Percentiles rank a stretch among this genome's conserved stretches.
Evolutionary conservation across 2,113 vertebrate genomes (phyloP).

Genomic region (Pitta sordida): DNA sequence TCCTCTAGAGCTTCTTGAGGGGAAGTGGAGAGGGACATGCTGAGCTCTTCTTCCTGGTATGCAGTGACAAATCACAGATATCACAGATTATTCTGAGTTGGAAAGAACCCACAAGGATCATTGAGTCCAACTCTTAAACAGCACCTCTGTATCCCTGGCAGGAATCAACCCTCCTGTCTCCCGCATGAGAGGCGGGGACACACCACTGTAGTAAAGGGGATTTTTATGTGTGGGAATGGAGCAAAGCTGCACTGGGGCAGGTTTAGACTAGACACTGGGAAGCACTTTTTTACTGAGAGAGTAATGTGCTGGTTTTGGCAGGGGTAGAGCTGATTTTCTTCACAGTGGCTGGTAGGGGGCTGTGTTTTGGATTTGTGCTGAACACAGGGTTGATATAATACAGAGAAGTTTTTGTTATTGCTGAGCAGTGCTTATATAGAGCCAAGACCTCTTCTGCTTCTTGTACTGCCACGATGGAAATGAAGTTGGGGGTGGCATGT

Average conservation of each 20-base stretch:
- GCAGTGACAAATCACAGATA: too few relatives aligned
- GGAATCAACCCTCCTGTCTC: too few relatives aligned
- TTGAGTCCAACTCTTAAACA: too few relatives aligned
- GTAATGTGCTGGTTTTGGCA: not conserved
- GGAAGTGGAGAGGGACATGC: not conserved
- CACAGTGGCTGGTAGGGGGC: not conserved
- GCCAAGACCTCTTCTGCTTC: not conserved
- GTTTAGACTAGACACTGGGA: not conserved
- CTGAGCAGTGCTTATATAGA: not conserved
- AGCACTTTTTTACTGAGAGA: not conserved
- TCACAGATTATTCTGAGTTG: too few relatives aligned
- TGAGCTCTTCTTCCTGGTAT: not conserved
- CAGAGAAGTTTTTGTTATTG: not conserved
- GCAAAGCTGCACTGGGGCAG: not conserved
- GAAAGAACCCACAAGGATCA: too few relatives aligned
- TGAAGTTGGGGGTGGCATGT: too few relatives aligned
- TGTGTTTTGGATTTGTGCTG: not conserved
- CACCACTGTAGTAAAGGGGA: too few relatives aligned
- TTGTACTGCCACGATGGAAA: rapidly evolving
- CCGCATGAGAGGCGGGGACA: too few relatives aligned
- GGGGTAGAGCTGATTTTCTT: not conserved
- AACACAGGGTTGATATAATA: not conserved
- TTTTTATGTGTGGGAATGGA: not conserved
- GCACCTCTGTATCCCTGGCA: too few relatives aligned
- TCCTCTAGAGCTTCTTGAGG: not conserved